phyloP scores from a whole-genome alignment of 2,113 vertebrate species.

The Saccopteryx bilineata region DNA sequence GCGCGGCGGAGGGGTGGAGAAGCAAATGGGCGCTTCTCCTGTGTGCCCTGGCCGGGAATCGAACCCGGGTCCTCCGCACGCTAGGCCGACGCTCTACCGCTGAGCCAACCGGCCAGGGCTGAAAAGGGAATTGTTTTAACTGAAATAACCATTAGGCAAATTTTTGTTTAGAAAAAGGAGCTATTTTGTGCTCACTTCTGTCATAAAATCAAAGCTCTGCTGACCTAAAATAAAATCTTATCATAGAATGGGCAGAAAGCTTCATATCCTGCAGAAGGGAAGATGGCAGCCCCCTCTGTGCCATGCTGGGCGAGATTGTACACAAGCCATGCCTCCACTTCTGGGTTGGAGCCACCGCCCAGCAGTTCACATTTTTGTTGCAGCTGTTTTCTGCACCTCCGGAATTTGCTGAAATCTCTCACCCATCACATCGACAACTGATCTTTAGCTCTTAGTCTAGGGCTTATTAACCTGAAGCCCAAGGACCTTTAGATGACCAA shows the following conservation, averaged over 20 bases:
- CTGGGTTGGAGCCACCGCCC: slow-evolving; percentile 1
- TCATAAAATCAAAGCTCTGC: slow-evolving; percentile 56
- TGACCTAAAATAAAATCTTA: slow-evolving; percentile 52
- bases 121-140: slow-evolving; percentile 45
- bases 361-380: neutral
- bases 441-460: slow-evolving; percentile 38
- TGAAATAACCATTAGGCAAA: neutral
- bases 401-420: slow-evolving; percentile 34
- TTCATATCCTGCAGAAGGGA: slow-evolving; percentile 24
- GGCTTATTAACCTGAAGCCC: neutral
- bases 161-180: neutral
- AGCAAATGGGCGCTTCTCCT: no score
- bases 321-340: neutral
- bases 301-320: slow-evolving; percentile 14
- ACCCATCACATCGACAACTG: slow-evolving; percentile 1
- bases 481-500: neutral
- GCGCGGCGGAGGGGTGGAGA: no score
- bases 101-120: no score
- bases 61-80: no score
- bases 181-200: slow-evolving; percentile 54
- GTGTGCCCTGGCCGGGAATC: no score
- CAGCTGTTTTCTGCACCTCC: slow-evolving; percentile 40
- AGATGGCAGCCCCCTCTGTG: neutral
- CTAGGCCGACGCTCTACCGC: no score
- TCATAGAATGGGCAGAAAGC: slow-evolving; percentile 31